Evolutionary conservation across 2,113 vertebrate genomes (phyloP), one percentile per base, ranked within the genome.

Genomic region (Ceyx margarethae): DNA sequence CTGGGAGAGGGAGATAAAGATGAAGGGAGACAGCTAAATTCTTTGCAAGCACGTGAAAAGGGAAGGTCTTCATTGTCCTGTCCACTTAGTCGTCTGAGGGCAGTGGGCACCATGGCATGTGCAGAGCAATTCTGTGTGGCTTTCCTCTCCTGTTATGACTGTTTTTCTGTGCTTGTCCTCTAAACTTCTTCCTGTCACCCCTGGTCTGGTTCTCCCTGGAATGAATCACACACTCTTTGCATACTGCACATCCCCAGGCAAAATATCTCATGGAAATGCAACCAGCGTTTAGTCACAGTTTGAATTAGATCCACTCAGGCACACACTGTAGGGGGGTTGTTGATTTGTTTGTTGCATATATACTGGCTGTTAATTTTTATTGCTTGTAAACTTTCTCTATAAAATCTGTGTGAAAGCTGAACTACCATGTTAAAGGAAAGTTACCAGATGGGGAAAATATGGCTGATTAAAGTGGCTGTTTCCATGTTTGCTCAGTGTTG

Each of bases 381-480:
- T 94, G 90, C 88, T 91, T 94, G 81, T 92, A 91, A 93, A 96
- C 81, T 85, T 88, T 72, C 56, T 84, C 51, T 57, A 48, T 85
- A 81, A 87, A 95, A 91, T 95, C 82, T 94, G 85, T 57, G 78
- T 81, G 78, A 91, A 89, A 95, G 89, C 74, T 93, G 87, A 74
- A 84, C 91, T 93, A 61, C 53, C 37, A 76, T 31, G 45, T 81
- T 89, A 92, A 91, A 91, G 76, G 69, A 78, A 95, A 93, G 80
- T 94, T 95, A 93, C 91, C 95, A 95, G 94, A 96, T 95, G 89
- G 93, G 90, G 76, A 88, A 94, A 95, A 95, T 91, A 91, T 79
- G 83, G 71, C 79, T 87, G 93, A 95, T 90, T 94, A 85, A 93
- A 89, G 87, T 82, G 81, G 72, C 72, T 92, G 88, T 90, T 95